Base-by-base conservation (phyloP, 1,140 invertebrate species). In the Agrilus planipennis region DNA sequence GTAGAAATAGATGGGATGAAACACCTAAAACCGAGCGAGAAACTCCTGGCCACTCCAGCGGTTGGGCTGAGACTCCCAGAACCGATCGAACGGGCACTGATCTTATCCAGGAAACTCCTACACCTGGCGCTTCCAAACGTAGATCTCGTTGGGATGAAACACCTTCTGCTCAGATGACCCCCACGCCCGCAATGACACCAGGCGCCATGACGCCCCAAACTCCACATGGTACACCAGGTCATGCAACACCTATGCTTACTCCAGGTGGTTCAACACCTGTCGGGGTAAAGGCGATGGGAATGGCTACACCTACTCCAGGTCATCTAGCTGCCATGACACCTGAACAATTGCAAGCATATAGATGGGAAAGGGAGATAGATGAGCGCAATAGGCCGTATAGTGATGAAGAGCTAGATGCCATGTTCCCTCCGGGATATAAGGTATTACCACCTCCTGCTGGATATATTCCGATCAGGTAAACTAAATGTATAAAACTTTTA, bases 341-440 rank as follows among this genome's bases (percentile, higher is more conserved):
- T 0, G 96, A 99, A 65, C 94, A 99, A 64, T 65, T 99, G 44
- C 94, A 98, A 62, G 91, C 92, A 0, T 97, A 92, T 62, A 79
- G 93, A n/a, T 97, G 91, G 91, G 94, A 99, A 65, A 78, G 89
- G 53, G 96, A 99, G 69, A 96, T 99, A 41, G 95, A 99, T 57
- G 93, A 98, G 58, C 70, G 95, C 38, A 99, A 99, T 63, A 71
- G 93, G 47, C 92, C 92, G 0, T 76, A 97, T 35, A 81, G 87
- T 0, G 95, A 99, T 63, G 95, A 99, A 57, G 96, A 99, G 64
- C 67, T 99, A 9, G 95, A 99, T 65, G 71, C 87, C 22, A 81
- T 99, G 70, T 96, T 99, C 63, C 95, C 96, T 32, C 81, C 90
- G 9, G 96, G 95, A 16, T 99, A 98, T 65, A 99, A 99, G 75